Base-by-base conservation (phyloP, 2,113 vertebrate genomes). In the Heteronetta atricapilla region DNA sequence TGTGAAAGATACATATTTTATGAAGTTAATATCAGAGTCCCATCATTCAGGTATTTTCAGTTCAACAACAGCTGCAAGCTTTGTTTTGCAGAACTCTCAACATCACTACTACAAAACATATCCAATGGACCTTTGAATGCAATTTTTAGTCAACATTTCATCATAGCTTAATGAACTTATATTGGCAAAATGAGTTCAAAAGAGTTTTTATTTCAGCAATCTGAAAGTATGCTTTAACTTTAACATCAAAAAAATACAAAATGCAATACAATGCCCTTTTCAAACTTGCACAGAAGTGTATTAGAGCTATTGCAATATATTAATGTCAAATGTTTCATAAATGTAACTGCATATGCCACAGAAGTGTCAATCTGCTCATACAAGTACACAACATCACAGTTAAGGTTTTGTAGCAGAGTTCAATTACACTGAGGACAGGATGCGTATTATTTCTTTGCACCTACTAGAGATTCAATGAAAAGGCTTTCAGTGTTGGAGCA, bases 31-130 rank as follows among this genome's bases (percentile, higher is more conserved):
- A 86, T 48, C 76, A 86, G 52, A 75, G 88, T 10, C 23, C 86
- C 72, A 90, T 75, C 79, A 86, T 88, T 82, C 63, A 73, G 36
- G 20, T 46, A 75, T 52, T 91, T 93, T 70, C 44, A 70, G 59
- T 42, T 89, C 74, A 82, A 60, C 44, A 88, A 85, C 17, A 90
- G 40, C 59, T 83, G 52, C 50, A 86, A 80, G 63, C 26, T 88
- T 77, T 80, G 53, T 44, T 76, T 62, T 48, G 44, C 21, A 70
- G 75, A 82, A 80, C 69, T 70, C 87, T 77, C 68, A 77, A 74
- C 69, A 77, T 29, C 22, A 42, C 63, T 40, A 82, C 66, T 2
- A 72, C 21, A 67, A 8, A 29, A 85, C 42, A 29, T 8, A 73
- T 6, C 14, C 52, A 80, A 56, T 0, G 56, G 48, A 67, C 33